Base-by-base conservation (phyloP, 2,797 vertebrate genomes). In the Falco novaeseelandiae region DNA sequence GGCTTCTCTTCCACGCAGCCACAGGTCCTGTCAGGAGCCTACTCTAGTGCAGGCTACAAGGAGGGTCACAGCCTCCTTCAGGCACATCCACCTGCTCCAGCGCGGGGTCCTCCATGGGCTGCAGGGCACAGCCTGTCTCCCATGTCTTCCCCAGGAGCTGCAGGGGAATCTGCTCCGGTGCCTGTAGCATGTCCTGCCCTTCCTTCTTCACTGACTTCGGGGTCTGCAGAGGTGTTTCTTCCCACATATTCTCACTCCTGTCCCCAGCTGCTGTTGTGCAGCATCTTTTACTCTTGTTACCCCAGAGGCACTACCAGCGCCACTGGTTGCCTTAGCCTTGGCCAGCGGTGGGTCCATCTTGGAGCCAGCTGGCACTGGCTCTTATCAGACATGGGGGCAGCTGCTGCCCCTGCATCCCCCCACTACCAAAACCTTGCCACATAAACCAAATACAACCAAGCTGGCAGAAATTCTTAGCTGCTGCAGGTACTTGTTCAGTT, bases 221-320 rank as follows among this genome's bases (percentile, higher is more conserved):
- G n/a, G 8, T 40, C 65, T 73, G 14, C 12, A 66, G 61, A 14
- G 16, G 17, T 81, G 29, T 49, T 86, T 9, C 20, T 61, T 61
- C 7, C 25, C 13, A 12, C 7, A 4, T 72, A 6, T 48, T 78
- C 42, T 52, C 13, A 18, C 8, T 51, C 15, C 12, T 54, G 3
- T 58, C 23, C 42, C 10, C 19, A 10, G 19, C 18, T 81, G 40
- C 51, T 84, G 10, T 61, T 77, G 34, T 40, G 30, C 44, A 89
- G 40, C 26, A 38, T 8, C 12, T 48, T 38, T 69, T 48, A 27
- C 27, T 21, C 54, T 71, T 3, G 13, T 65, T 72, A 32, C 29
- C 21, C 3, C 11, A 16, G 42, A 30, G 51, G 10, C 1, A 0
- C n/a, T 70, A 6, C 42, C 20, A 8, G 0, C 0, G 1, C 57